Evolutionary conservation across 2,113 vertebrate species (phyloP).

Genomic region (Ascaphus truei): DNA sequence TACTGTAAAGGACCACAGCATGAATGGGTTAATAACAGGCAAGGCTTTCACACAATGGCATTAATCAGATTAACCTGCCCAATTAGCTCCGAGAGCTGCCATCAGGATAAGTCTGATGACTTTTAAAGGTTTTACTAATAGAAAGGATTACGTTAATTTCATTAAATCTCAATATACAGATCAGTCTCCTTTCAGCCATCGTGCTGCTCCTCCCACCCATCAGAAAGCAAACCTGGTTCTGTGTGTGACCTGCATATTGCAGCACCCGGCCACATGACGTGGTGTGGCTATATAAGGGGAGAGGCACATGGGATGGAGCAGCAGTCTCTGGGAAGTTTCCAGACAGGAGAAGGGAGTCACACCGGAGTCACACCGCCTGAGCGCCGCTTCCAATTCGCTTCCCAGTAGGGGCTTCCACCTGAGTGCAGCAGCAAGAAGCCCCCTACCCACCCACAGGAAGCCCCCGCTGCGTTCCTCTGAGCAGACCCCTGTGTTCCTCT

Average conservation of each 20-base stretch:
- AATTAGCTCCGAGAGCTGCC: constrained; percentile 63
- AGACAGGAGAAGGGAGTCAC: not conserved
- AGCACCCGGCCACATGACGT: constrained; percentile 84
- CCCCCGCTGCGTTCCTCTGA: constrained; percentile 38
- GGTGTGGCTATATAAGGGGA: constrained; percentile 83
- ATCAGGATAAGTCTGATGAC: constrained; percentile 46
- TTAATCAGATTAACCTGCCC: constrained; percentile 81
- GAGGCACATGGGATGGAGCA: constrained; percentile 65
- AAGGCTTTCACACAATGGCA: constrained; percentile 57
- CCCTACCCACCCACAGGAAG: constrained; percentile 19
- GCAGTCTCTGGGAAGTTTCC: constrained; percentile 47
- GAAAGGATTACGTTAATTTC: constrained; percentile 88
- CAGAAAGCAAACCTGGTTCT: constrained; percentile 59
- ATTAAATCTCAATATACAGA: constrained; percentile 91
- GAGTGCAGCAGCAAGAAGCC: constrained; percentile 8
- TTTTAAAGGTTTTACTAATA: constrained; percentile 60
- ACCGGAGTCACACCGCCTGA: constrained; percentile 55
- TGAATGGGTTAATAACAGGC: constrained; percentile 48
- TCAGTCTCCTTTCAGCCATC: constrained; percentile 55
- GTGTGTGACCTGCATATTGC: constrained; percentile 74
- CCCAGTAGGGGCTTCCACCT: not conserved
- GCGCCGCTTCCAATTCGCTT: constrained; percentile 36
- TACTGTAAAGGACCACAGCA: constrained; percentile 51
- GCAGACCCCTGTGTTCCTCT: constrained; percentile 33
- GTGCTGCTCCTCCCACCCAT: constrained; percentile 40